Evolutionary conservation across 1,140 invertebrate species (phyloP).

Genomic region (Drosophila elegans): DNA sequence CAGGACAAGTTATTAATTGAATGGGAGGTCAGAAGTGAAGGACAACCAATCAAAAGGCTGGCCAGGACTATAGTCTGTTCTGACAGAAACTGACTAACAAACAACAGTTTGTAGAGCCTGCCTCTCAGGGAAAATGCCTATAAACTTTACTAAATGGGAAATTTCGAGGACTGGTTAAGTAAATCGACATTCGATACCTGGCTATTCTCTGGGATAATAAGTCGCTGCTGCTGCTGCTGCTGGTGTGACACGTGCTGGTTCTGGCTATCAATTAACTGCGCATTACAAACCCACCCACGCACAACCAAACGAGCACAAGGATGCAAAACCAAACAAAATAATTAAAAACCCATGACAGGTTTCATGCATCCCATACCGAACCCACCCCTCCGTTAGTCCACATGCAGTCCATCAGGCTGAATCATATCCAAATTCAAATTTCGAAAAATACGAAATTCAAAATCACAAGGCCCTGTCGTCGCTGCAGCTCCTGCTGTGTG

Average conservation of each 20-base stretch:
- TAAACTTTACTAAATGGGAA: background rate
- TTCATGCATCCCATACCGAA: slow-evolving; percentile 15
- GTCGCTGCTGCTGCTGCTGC: slow-evolving; percentile 13
- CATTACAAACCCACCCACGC: slow-evolving; percentile 54
- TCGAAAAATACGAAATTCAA: slow-evolving; percentile 66
- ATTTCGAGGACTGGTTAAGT: slow-evolving; percentile 6
- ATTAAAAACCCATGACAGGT: slow-evolving; percentile 70
- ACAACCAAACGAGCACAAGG: slow-evolving; percentile 11
- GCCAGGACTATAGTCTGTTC: background rate
- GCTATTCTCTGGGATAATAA: slow-evolving; percentile 50
- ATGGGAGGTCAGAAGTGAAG: no score
- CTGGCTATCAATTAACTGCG: slow-evolving; percentile 69
- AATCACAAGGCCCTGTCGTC: slow-evolving; percentile 62
- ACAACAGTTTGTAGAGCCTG: background rate
- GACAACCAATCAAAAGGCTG: no score
- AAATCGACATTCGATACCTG: slow-evolving; percentile 21
- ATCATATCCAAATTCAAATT: slow-evolving; percentile 71
- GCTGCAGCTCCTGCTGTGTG: slow-evolving; percentile 30
- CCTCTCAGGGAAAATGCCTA: background rate
- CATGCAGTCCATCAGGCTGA: slow-evolving; percentile 35
- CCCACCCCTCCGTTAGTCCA: background rate
- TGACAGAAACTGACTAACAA: background rate
- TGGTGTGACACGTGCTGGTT: slow-evolving; percentile 33
- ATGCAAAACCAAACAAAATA: slow-evolving; percentile 73
- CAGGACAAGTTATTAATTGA: no score